These are phyloP conservation scores for Acleris cristana DNA, from an alignment of 2,888 invertebrate species.

Conservation along the genomic window DNA sequence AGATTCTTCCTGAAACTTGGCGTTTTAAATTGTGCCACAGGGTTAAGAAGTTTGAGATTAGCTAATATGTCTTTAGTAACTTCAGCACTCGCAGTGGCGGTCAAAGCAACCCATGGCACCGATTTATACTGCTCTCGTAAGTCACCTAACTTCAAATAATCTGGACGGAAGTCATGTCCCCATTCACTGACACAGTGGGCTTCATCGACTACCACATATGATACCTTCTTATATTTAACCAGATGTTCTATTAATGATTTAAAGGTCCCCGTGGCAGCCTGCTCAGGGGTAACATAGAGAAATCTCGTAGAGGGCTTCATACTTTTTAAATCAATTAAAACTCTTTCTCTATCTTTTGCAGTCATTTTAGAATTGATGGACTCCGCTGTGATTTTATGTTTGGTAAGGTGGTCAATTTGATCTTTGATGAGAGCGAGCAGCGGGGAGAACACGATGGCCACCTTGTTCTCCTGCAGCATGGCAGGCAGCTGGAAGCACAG, in stretches of 20 bases:
- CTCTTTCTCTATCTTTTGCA: slow-evolving; percentile 88
- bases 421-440: slow-evolving; percentile 98
- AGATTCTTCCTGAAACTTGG: slow-evolving; percentile 96
- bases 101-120: slow-evolving; percentile 95
- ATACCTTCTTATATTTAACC: slow-evolving; percentile 89
- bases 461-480: slow-evolving; percentile 89
- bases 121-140: slow-evolving; percentile 82
- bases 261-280: slow-evolving; percentile 92
- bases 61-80: slow-evolving; percentile 92
- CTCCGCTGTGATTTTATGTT: slow-evolving; percentile 91
- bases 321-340: slow-evolving; percentile 90
- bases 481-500: slow-evolving; percentile 98
- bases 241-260: slow-evolving; percentile 88
- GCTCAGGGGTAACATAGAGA: slow-evolving; percentile 98
- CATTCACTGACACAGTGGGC: slow-evolving; percentile 99
- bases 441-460: slow-evolving; percentile 98
- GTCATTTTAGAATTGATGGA: slow-evolving; percentile 97
- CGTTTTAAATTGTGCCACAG: slow-evolving; percentile 90
- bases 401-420: slow-evolving; percentile 94
- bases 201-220: slow-evolving; percentile 97
- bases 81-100: slow-evolving; percentile 94
- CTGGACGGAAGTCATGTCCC: slow-evolving; percentile 99
- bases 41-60: slow-evolving; percentile 87
- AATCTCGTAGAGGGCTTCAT: slow-evolving; percentile 91
- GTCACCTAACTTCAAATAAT: slow-evolving; percentile 94